Evolutionary conservation across 2,888 invertebrate species (phyloP).

Genomic region (Ichneumoninae sp.): DNA sequence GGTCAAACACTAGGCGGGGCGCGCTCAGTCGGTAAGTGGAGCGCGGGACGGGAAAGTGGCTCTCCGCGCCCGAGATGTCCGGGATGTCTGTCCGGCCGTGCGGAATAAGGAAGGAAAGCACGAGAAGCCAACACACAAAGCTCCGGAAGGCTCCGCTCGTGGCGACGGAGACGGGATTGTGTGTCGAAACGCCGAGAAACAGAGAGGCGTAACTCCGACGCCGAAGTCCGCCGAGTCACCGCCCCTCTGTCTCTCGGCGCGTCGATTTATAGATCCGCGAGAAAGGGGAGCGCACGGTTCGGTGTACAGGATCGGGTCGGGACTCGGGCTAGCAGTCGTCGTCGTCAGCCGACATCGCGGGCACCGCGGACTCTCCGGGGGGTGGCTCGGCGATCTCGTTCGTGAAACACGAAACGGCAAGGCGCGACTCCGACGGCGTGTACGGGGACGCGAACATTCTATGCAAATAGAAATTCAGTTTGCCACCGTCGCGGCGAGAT

Average conservation of each 20-base stretch:
- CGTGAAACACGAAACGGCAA: conserved; percentile 48
- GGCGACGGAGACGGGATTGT: conserved; percentile 35
- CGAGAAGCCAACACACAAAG: conserved; percentile 51
- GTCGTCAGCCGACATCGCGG: conserved; percentile 34
- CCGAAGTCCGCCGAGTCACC: background rate
- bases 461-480: conserved; percentile 76
- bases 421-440: conserved; percentile 19
- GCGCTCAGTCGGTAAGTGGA: conserved; percentile 13
- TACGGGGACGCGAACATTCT: conserved; percentile 66
- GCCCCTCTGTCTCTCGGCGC: background rate
- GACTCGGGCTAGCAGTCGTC: conserved; percentile 21
- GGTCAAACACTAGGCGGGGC: conserved; percentile 30
- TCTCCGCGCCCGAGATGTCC: conserved; percentile 31
- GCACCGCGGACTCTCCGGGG: background rate
- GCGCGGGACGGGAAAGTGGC: conserved; percentile 28
- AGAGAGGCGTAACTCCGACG: background rate
- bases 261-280: conserved; percentile 7
- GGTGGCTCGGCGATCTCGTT: conserved; percentile 25
- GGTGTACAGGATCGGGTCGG: conserved; percentile 11
- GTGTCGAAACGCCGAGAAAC: background rate
- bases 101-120: conserved; percentile 59
- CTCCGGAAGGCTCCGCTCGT: background rate
- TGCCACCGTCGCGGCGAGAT: conserved; percentile 66
- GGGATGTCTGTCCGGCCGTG: conserved; percentile 47
- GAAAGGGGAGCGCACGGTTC: conserved; percentile 6